phyloP scores from a whole-genome alignment of 2,888 invertebrate species.

The Allophyes oxyacanthae region DNA sequence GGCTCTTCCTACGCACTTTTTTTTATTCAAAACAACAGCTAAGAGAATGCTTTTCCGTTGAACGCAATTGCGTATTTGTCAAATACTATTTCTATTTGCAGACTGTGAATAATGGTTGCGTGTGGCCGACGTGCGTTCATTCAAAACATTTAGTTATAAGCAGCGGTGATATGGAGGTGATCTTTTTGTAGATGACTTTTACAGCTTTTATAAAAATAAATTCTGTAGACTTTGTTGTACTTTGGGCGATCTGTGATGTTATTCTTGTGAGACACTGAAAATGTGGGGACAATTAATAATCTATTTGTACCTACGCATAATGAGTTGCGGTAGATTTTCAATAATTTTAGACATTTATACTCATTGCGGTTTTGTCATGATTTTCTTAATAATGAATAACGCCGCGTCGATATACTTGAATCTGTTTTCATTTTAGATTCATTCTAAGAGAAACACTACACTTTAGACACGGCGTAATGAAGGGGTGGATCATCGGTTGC shows the following conservation, averaged over 20 bases:
- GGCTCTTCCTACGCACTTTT: not conserved
- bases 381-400: slow-evolving; percentile 15
- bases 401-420: not conserved
- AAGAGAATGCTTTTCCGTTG: slow-evolving; percentile 1
- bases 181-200: slow-evolving; percentile 13
- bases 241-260: not conserved
- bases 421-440: slow-evolving; percentile 12
- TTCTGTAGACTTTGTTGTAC: not conserved
- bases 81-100: slow-evolving; percentile 38
- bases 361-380: slow-evolving; percentile 14
- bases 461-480: too few relatives aligned
- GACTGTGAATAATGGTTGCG: slow-evolving; percentile 24
- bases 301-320: slow-evolving; percentile 5
- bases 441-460: too few relatives aligned
- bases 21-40: slow-evolving; percentile 3
- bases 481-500: too few relatives aligned
- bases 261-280: not conserved
- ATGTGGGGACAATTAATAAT: not conserved
- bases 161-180: slow-evolving; percentile 24
- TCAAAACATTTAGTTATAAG: slow-evolving; percentile 41
- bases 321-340: slow-evolving; percentile 6
- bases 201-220: slow-evolving; percentile 6
- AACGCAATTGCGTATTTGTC: slow-evolving; percentile 15
- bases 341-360: slow-evolving; percentile 3
- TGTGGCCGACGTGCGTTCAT: slow-evolving; percentile 18